phyloP scores from a whole-genome alignment of 2,888 invertebrate species.

The Drosophila greeni region DNA sequence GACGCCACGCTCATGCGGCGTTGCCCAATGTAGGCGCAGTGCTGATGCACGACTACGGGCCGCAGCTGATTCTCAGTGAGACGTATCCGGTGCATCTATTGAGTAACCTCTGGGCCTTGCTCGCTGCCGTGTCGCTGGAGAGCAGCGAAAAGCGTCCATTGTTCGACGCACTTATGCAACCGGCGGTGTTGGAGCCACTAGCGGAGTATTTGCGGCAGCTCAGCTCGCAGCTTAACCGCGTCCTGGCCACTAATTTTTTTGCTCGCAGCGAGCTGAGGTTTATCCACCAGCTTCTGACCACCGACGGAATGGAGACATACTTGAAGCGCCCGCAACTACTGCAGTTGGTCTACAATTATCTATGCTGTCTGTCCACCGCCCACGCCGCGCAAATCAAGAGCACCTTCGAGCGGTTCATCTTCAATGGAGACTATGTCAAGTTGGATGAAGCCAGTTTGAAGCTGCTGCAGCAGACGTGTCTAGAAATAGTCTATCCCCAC shows the following conservation, averaged over 20 bases:
- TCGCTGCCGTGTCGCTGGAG: constrained; percentile 60
- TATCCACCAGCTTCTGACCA: constrained; percentile 72
- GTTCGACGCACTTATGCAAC: constrained; percentile 63
- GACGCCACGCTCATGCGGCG: constrained; percentile 75
- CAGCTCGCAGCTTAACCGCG: constrained; percentile 59
- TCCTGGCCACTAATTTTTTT: constrained; percentile 77
- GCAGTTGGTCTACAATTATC: constrained; percentile 81
- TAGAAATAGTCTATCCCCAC: constrained; percentile 79
- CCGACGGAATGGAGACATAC: constrained; percentile 69
- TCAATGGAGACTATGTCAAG: constrained; percentile 81
- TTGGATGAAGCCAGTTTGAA: constrained; percentile 80
- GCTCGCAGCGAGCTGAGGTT: constrained; percentile 83
- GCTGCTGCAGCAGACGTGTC: constrained; percentile 80
- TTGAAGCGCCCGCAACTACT: constrained; percentile 65
- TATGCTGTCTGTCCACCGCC: constrained; percentile 82
- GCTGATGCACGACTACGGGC: constrained; percentile 69
- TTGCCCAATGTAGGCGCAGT: constrained; percentile 77
- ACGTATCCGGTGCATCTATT: constrained; percentile 75
- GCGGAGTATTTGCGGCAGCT: constrained; percentile 64
- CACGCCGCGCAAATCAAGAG: constrained; percentile 81
- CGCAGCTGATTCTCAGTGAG: constrained; percentile 75
- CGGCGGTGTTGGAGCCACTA: constrained; percentile 68
- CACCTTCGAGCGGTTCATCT: constrained; percentile 82
- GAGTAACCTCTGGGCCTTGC: constrained; percentile 71
- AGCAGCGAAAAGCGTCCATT: constrained; percentile 53